Percentiles rank a stretch among this genome's conserved stretches.
Evolutionary conservation across 2,888 invertebrate genomes (phyloP).

Genomic region (Mesoligia furuncula): DNA sequence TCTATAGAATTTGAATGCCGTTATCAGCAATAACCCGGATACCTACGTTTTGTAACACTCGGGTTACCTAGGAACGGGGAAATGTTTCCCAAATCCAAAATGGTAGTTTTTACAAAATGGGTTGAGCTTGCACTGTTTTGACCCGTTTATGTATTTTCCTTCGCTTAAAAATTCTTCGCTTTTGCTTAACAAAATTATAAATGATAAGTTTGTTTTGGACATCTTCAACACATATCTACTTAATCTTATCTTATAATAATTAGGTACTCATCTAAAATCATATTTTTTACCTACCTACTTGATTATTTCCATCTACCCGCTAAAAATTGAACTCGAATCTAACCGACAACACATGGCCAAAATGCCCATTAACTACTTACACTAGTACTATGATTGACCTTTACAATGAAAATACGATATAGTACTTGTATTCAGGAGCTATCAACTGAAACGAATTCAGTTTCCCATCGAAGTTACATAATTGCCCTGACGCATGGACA

Average conservation of each 20-base stretch:
- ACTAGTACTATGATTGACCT: slow-evolving; percentile 35
- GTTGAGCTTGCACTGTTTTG: not conserved
- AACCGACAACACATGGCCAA: slow-evolving; percentile 4
- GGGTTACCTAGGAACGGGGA: not conserved
- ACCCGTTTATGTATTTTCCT: not conserved
- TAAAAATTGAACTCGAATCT: not conserved
- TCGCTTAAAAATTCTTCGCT: not conserved
- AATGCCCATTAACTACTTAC: slow-evolving; percentile 21
- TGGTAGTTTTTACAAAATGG: not conserved
- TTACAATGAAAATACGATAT: slow-evolving; percentile 44
- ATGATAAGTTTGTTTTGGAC: not conserved
- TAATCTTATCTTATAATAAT: too few relatives aligned
- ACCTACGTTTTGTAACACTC: slow-evolving; percentile 6
- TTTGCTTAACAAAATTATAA: not conserved
- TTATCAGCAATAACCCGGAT: slow-evolving; percentile 54
- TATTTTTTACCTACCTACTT: not conserved
- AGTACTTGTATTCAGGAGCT: slow-evolving; percentile 51
- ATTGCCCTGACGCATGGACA: slow-evolving; percentile 42
- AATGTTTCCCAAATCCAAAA: not conserved
- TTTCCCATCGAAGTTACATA: slow-evolving; percentile 54
- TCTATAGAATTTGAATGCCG: slow-evolving; percentile 54
- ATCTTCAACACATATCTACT: not conserved
- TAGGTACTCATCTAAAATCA: not conserved
- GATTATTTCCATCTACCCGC: not conserved
- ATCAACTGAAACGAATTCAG: slow-evolving; percentile 59